phyloP scores from a whole-genome alignment of 2,797 vertebrate species.

The Thaleichthys pacificus region DNA sequence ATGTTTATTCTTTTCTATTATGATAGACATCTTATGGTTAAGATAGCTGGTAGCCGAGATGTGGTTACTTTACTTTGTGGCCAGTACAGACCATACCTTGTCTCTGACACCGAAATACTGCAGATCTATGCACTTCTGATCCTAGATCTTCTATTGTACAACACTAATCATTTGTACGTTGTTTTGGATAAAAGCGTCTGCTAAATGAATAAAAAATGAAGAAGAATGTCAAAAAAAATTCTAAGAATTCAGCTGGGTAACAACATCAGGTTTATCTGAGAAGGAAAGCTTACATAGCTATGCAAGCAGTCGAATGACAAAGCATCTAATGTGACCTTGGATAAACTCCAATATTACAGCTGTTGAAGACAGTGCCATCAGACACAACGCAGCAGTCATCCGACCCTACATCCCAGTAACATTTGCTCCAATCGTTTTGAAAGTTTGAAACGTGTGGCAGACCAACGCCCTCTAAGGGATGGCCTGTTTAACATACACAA shows the following conservation, averaged over 20 bases:
- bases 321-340: constrained; percentile 23
- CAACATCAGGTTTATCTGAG: neutral
- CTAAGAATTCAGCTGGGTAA: neutral
- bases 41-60: neutral
- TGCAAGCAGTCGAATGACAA: constrained; percentile 5
- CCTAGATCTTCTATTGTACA: too few relatives aligned
- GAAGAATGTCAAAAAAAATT: neutral
- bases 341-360: constrained; percentile 3
- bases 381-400: constrained; percentile 9
- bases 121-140: too few relatives aligned
- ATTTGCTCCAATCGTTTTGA: neutral
- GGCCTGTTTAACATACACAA: neutral
- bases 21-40: neutral
- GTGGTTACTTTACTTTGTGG: too few relatives aligned
- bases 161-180: neutral
- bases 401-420: neutral
- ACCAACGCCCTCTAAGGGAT: constrained; percentile 6
- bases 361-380: constrained; percentile 21
- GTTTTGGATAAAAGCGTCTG: neutral
- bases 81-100: too few relatives aligned
- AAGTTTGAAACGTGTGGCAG: neutral
- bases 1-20: neutral
- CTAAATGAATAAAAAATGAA: neutral
- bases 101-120: too few relatives aligned
- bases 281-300: neutral